phyloP scores from a whole-genome alignment of 2,888 invertebrate genomes.

The Drosophila paucipuncta region DNA sequence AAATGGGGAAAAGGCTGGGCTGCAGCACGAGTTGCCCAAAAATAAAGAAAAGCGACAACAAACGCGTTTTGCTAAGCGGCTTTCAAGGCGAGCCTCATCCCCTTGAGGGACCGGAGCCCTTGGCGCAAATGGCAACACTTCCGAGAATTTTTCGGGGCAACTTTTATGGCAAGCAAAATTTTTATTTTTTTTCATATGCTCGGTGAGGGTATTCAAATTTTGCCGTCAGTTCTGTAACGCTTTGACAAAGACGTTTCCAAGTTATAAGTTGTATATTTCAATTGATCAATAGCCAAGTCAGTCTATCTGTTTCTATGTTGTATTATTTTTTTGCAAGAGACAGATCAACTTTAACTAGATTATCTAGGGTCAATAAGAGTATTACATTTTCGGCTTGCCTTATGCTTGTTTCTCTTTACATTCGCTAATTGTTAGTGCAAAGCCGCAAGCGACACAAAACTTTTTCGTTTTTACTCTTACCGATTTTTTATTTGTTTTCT shows the following conservation, averaged over 20 bases:
- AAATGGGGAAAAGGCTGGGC: constrained; percentile 14
- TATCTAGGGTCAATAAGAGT: not conserved
- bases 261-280: not conserved
- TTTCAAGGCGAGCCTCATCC: constrained; percentile 41
- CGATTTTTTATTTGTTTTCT: constrained; percentile 20
- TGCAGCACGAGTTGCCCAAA: constrained; percentile 4
- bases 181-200: constrained; percentile 39
- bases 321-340: not conserved
- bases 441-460: constrained; percentile 65
- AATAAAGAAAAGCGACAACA: constrained; percentile 20
- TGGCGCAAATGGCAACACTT: constrained; percentile 53
- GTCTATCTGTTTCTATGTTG: not conserved
- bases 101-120: not conserved
- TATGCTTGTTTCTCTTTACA: constrained; percentile 44
- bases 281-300: not conserved
- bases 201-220: not conserved
- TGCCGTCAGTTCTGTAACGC: not conserved
- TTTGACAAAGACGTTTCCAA: not conserved
- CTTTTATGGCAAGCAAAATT: constrained; percentile 32
- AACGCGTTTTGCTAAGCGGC: constrained; percentile 71
- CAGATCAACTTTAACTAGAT: not conserved
- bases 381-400: not conserved
- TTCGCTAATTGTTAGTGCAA: constrained; percentile 73
- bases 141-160: constrained; percentile 43
- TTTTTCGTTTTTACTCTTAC: constrained; percentile 44